phyloP scores from a whole-genome alignment of 2,888 invertebrate genomes.

The Drosophila niveifrons region DNA sequence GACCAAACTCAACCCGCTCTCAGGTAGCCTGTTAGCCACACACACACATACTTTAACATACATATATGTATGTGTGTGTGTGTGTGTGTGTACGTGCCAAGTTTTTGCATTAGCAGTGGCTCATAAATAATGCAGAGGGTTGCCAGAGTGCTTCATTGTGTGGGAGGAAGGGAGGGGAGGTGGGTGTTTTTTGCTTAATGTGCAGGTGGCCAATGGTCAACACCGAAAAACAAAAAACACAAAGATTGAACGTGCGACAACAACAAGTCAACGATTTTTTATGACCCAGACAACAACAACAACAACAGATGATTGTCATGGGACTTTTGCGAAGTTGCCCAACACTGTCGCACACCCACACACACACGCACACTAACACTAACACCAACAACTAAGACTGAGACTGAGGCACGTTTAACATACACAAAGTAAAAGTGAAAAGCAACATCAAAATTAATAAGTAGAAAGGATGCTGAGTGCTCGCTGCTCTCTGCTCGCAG shows the following conservation, averaged over 20 bases:
- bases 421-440: conserved; percentile 81
- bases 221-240: background rate
- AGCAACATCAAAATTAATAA: conserved; percentile 81
- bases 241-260: conserved; percentile 30
- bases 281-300: conserved; percentile 34
- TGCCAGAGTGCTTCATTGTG: conserved; percentile 47
- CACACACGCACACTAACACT: conserved; percentile 13
- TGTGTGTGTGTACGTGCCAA: conserved; percentile 47
- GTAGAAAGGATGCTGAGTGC: conserved; percentile 79
- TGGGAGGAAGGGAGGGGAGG: background rate
- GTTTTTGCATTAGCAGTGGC: conserved; percentile 57
- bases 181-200: conserved; percentile 30
- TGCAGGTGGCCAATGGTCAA: conserved; percentile 43
- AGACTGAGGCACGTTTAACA: conserved; percentile 69
- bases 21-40: conserved; percentile 16
- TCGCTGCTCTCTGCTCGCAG: conserved; percentile 29
- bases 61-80: background rate
- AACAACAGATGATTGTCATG: conserved; percentile 47
- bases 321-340: conserved; percentile 49
- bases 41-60: conserved; percentile 3
- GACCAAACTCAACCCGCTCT: conserved; percentile 42
- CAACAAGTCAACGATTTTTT: conserved; percentile 46
- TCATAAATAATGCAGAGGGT: conserved; percentile 73
- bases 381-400: conserved; percentile 6
- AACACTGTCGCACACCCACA: conserved; percentile 46